Evolutionary conservation across 1,140 invertebrate species (phyloP).

Genomic region (Caenorhabditis briggsae): DNA sequence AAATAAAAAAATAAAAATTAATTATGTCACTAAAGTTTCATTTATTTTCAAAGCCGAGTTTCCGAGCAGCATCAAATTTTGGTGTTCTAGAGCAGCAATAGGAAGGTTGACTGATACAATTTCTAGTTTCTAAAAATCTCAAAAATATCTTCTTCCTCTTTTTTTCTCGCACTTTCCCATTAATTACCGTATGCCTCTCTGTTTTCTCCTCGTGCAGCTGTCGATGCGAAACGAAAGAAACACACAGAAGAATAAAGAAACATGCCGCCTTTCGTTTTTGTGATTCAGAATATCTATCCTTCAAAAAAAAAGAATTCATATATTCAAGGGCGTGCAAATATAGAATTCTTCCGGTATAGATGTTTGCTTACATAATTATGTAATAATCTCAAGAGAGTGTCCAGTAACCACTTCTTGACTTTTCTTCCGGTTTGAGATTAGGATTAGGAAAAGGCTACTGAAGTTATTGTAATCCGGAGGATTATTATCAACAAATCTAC

Average conservation of each 20-base stretch:
- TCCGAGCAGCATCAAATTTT: too few species aligned
- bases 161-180: constrained; percentile 40
- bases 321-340: constrained; percentile 51
- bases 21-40: too few species aligned
- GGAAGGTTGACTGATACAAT: too few species aligned
- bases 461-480: neutral
- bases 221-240: constrained; percentile 6
- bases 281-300: neutral
- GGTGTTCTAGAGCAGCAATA: too few species aligned
- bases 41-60: too few species aligned
- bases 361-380: constrained; percentile 18
- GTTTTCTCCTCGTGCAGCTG: constrained; percentile 1
- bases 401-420: neutral
- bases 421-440: neutral
- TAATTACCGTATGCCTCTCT: neutral
- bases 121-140: too few species aligned
- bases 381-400: neutral
- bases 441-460: neutral
- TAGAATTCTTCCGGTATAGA: neutral
- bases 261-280: constrained; percentile 12
- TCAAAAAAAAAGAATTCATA: neutral
- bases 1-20: too few species aligned
- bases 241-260: neutral
- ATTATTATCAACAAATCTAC: too few species aligned
- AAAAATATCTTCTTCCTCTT: too few species aligned